Evolutionary conservation across 37 sponge, comb jelly and placozoan genomes (phyloP).

Genomic region (Geodia barretti): DNA sequence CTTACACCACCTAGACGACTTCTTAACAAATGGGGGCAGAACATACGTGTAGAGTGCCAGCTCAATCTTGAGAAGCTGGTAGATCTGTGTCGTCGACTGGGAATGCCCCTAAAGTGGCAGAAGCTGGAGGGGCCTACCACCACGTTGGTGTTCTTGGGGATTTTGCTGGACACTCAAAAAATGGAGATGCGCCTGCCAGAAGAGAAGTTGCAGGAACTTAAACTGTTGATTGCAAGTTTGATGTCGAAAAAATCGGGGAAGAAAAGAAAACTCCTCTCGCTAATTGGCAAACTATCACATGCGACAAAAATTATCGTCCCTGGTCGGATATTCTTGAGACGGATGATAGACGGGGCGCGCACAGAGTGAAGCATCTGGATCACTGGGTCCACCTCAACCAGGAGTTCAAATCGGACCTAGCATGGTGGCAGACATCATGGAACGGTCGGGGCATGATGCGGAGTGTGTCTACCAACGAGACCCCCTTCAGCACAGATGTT

Average conservation of each 20-base stretch:
- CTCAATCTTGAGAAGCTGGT: not conserved
- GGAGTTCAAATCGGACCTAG: slow-evolving; percentile 3
- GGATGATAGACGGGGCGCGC: slow-evolving; percentile 14
- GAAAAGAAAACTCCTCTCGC: slow-evolving; percentile 26
- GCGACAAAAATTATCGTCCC: slow-evolving; percentile 1
- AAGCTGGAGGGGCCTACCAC: slow-evolving; percentile 22
- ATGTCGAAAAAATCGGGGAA: not conserved
- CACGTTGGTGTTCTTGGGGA: slow-evolving; percentile 4
- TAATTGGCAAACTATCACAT: slow-evolving; percentile 10
- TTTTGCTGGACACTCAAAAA: not conserved
- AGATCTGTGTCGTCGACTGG: not conserved
- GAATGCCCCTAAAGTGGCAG: slow-evolving; percentile 1
- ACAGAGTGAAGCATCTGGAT: not conserved
- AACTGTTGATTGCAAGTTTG: not conserved
- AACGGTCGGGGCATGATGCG: not conserved
- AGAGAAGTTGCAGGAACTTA: not conserved
- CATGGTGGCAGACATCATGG: slow-evolving; percentile 17
- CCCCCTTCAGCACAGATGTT: slow-evolving; percentile 1
- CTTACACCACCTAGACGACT: slow-evolving; percentile 27
- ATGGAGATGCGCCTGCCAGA: slow-evolving; percentile 11
- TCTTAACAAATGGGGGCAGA: not conserved
- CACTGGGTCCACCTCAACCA: slow-evolving; percentile 11
- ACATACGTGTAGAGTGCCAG: not conserved
- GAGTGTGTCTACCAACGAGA: not conserved
- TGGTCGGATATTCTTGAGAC: slow-evolving; percentile 19